Evolutionary conservation across 37 sponge, comb jelly and placozoan genomes (phyloP).

Genomic region (Crambe crambe): DNA sequence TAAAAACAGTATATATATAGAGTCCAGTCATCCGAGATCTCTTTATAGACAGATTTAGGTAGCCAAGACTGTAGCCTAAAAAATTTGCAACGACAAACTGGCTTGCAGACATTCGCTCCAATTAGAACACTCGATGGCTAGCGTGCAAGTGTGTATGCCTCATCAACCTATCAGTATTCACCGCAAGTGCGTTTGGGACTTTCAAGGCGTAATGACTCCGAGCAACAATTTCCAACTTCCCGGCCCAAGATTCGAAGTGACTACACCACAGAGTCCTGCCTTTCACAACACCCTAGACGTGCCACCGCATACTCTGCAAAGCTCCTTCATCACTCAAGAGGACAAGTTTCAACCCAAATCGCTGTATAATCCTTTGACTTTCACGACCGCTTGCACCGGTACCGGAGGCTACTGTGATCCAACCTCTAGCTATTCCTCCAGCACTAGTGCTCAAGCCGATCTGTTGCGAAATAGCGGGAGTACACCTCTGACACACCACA

Average conservation of each 20-base stretch:
- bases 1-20: not conserved
- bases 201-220: slow-evolving; percentile 34
- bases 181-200: slow-evolving; percentile 46
- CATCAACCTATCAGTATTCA: slow-evolving; percentile 23
- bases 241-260: slow-evolving; percentile 15
- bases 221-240: not conserved
- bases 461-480: not conserved
- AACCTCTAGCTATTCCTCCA: not conserved
- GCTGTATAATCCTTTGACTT: not conserved
- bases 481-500: slow-evolving; percentile 30
- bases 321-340: not conserved
- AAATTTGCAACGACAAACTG: slow-evolving; percentile 35
- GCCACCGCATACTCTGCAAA: not conserved
- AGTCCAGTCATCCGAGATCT: not conserved
- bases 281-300: not conserved
- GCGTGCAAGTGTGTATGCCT: slow-evolving; percentile 37
- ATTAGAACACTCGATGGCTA: slow-evolving; percentile 30
- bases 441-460: not conserved
- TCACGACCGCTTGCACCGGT: not conserved
- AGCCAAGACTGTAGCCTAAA: no score
- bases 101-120: not conserved
- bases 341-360: slow-evolving; percentile 22
- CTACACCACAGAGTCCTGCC: not conserved
- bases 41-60: not conserved
- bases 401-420: not conserved